phyloP scores from a whole-genome alignment of 1,140 invertebrate species.

The Papilio machaon region DNA sequence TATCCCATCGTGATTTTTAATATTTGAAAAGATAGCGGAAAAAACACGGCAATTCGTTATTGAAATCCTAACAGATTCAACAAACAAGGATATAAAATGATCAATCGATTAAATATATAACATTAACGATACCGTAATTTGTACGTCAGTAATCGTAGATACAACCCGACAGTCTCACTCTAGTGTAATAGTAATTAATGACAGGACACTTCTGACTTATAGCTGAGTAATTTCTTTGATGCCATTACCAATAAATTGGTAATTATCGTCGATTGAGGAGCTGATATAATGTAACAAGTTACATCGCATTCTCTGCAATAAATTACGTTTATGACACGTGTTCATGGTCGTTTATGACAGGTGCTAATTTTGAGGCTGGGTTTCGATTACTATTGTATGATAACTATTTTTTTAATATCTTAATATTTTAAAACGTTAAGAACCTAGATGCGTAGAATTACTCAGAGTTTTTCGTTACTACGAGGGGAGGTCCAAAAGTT shows the following conservation, averaged over 20 bases:
- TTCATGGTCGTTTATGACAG: background rate
- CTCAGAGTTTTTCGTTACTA: too few species aligned
- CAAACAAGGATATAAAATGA: background rate
- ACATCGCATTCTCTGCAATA: background rate
- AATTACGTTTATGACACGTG: background rate
- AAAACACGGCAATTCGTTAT: background rate
- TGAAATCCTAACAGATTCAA: background rate
- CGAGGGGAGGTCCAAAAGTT: too few species aligned
- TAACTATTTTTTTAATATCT: background rate
- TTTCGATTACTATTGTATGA: background rate
- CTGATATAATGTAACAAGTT: background rate
- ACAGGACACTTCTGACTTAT: slow-evolving; percentile 9
- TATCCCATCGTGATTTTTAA: background rate
- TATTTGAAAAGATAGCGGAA: background rate
- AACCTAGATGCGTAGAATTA: too few species aligned
- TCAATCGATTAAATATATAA: background rate
- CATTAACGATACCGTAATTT: background rate
- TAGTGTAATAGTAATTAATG: slow-evolving; percentile 18
- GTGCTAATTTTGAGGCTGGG: background rate
- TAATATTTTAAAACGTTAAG: too few species aligned
- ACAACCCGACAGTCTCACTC: slow-evolving; percentile 6
- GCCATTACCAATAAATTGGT: background rate
- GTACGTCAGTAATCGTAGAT: background rate
- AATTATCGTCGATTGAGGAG: background rate
- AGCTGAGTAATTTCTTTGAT: slow-evolving; percentile 15